Conservation (phyloP, 1,140 invertebrate genomes). For the Colletes gigas region DNA sequence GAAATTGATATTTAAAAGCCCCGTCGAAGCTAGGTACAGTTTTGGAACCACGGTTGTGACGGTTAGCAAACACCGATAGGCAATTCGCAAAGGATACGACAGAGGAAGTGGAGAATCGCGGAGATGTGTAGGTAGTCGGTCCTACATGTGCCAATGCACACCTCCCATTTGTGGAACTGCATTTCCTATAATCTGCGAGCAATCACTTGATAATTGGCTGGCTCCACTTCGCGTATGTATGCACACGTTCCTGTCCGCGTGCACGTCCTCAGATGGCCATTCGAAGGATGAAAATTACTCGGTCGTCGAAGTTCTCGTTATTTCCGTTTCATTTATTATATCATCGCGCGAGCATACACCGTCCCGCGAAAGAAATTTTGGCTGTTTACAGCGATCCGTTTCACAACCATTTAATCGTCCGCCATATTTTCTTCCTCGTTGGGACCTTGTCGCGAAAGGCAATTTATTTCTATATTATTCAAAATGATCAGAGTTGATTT, state of each 20-base stretch:
- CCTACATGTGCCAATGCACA: slow-evolving; percentile 43
- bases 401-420: neutral
- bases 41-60: slow-evolving; percentile 26
- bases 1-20: slow-evolving; percentile 1
- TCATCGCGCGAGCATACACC: neutral
- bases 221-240: slow-evolving; percentile 35
- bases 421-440: neutral
- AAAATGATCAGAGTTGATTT: too few relatives aligned
- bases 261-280: slow-evolving; percentile 58
- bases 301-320: slow-evolving; percentile 39
- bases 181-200: slow-evolving; percentile 74
- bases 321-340: slow-evolving; percentile 41
- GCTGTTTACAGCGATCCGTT: neutral
- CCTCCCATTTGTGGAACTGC: slow-evolving; percentile 65
- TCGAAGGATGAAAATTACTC: slow-evolving; percentile 59
- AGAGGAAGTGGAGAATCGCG: slow-evolving; percentile 60
- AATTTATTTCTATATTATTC: too few relatives aligned
- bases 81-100: slow-evolving; percentile 68
- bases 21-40: neutral
- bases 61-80: slow-evolving; percentile 68
- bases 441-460: neutral
- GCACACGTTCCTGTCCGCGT: slow-evolving; percentile 24
- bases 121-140: slow-evolving; percentile 3
- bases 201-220: slow-evolving; percentile 72
- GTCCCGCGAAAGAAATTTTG: slow-evolving; percentile 2